A percentile compares a stretch with the other conserved stretches of the same genome.
Conservation (phyloP, 2,797 vertebrate genomes). For the Pipistrellus pipistrellus region DNA sequence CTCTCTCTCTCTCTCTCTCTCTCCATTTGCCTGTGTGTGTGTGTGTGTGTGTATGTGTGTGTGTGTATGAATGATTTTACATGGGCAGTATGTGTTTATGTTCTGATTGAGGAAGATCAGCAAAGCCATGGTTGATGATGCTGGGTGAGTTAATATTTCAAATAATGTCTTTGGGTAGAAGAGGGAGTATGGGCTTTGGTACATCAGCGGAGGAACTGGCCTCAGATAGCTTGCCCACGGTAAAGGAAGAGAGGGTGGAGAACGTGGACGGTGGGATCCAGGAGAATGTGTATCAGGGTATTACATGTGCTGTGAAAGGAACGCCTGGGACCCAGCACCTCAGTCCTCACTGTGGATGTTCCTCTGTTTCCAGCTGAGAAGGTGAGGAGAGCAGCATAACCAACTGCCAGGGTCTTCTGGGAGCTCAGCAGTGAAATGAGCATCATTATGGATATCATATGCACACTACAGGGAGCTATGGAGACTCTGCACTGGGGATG, state of each 20-base stretch:
- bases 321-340: neutral
- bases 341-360: neutral
- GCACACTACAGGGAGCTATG: conserved; percentile 53
- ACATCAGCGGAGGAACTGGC: neutral
- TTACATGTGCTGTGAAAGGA: too few species aligned
- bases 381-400: neutral
- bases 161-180: neutral
- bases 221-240: neutral
- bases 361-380: neutral
- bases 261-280: neutral
- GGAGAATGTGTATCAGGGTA: neutral
- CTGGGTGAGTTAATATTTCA: neutral
- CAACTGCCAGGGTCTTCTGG: conserved; percentile 33
- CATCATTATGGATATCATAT: conserved; percentile 59
- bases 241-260: neutral
- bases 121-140: neutral
- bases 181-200: neutral
- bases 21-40: neutral
- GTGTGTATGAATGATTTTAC: too few species aligned
- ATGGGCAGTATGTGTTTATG: neutral
- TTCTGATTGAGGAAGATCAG: neutral
- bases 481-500: conserved; percentile 44
- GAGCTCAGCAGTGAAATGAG: conserved; percentile 59
- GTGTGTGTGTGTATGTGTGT: fast-evolving
- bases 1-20: neutral